Evolutionary conservation across 2,797 vertebrate genomes (phyloP), one percentile per base, ranked within the genome.

Genomic region (Girardinus metallicus): DNA sequence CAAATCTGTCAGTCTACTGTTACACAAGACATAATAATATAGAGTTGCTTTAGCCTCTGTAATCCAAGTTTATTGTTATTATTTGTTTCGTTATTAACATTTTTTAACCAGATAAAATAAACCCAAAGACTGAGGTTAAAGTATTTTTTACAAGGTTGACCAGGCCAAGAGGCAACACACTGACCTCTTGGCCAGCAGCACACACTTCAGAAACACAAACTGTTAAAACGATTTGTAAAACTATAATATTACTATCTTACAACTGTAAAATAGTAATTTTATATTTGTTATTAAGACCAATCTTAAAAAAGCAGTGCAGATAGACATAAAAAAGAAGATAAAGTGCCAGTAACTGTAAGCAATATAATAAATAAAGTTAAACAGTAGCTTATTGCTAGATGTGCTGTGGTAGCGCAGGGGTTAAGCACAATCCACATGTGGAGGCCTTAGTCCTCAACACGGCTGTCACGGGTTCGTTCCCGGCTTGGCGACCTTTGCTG

Each of bases 1-100:
- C 62, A 83, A 39, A n/a, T 23, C 31, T 85, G 47, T 81, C 43
- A 75, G 55, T 41, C 76, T 79, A 83, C 77, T 53, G 51, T 0
- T 5, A 82, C 84, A 71, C 31, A 74, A 55, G 74, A 51, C 43
- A 75, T 44, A 26, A 49, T 70, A n/a, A 23, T 31, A 5, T 0
- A 11, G 2, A 51, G 1, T 43, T 55, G 4, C 4, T 26, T 29
- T 55, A 15, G 34, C 11, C 12, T 39, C 2, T 18, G 12, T 36
- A 26, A 26, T 53, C 34, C 34, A 13, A 73, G 26, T 8, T 39
- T 12, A 26, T 57, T 53, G 3, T 26, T 57, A 55, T 29, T 53
- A 26, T 26, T 53, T 53, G 51, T 57, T 57, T 29, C n/a, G 29
- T 57, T 29, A 11, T 57, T 29, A 18, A 26, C 1, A 1, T n/a